A percentile compares a stretch with the other conserved stretches of the same genome.
These are phyloP conservation scores for Caenorhabditis afra DNA, from an alignment of 2,888 invertebrate genomes.

Conservation along the genomic window DNA sequence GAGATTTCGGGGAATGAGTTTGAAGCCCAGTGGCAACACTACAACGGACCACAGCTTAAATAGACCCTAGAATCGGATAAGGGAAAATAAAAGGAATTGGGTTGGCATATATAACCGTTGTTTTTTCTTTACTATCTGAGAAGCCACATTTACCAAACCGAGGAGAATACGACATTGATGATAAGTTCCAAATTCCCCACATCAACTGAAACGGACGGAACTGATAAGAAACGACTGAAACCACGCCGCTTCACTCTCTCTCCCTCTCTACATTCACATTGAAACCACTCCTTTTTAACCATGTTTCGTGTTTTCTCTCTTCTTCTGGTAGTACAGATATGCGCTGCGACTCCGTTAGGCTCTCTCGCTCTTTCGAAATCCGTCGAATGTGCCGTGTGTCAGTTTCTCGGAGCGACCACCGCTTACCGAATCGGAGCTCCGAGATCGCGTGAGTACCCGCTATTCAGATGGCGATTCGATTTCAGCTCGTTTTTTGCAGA, in stretches of 20 bases:
- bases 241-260: not conserved
- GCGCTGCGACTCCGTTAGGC: not conserved
- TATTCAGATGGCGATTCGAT: not conserved
- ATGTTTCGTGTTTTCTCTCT: not conserved
- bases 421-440: not conserved
- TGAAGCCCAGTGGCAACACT: slow-evolving; percentile 92
- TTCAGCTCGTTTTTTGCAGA: not conserved
- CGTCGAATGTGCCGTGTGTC: slow-evolving; percentile 36
- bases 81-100: no score
- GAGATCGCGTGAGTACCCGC: slow-evolving; percentile 12
- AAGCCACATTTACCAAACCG: no score
- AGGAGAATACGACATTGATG: not conserved
- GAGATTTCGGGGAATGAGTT: slow-evolving; percentile 96
- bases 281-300: not conserved
- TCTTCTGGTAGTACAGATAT: not conserved
- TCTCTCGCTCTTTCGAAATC: not conserved
- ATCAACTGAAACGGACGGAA: slow-evolving; percentile 3
- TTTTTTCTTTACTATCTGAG: not conserved
- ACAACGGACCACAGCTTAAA: slow-evolving; percentile 82
- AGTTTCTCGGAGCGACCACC: slow-evolving; percentile 28
- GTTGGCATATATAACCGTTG: not conserved
- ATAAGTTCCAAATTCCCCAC: not conserved
- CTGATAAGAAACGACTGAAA: slow-evolving; percentile 14
- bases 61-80: no score
- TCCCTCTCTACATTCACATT: not conserved